Conservation (phyloP, 2,113 vertebrate species). For the Phalacrocorax aristotelis region DNA sequence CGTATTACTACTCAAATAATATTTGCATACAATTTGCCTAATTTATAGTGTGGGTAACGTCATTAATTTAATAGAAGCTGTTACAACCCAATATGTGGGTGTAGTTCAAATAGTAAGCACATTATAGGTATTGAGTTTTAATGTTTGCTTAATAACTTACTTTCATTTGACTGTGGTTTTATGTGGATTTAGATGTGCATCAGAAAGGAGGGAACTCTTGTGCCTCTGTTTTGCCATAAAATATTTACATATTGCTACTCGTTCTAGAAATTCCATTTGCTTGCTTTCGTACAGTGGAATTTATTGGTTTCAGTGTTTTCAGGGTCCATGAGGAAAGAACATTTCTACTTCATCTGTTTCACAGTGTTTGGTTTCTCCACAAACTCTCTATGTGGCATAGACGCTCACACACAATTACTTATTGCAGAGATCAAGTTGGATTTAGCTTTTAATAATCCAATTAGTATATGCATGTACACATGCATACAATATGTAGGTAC, state of each 20-base stretch:
- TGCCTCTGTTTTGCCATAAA: neutral
- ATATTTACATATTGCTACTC: neutral
- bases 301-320: neutral
- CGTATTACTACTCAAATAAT: slow-evolving; percentile 63
- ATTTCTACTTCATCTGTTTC: neutral
- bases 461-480: neutral
- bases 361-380: neutral
- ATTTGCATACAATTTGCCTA: slow-evolving; percentile 77
- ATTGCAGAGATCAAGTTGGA: neutral
- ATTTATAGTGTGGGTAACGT: slow-evolving; percentile 68
- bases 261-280: neutral
- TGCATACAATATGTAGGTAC: neutral
- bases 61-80: slow-evolving; percentile 72
- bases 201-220: neutral
- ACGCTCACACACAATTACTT: neutral
- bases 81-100: slow-evolving; percentile 66
- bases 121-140: slow-evolving; percentile 50
- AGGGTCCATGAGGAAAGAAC: neutral
- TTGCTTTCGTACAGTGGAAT: neutral
- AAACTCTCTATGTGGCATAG: neutral
- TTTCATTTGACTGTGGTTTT: slow-evolving; percentile 43
- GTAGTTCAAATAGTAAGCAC: slow-evolving; percentile 56
- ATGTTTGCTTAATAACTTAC: slow-evolving; percentile 39
- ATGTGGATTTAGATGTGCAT: slow-evolving; percentile 34
- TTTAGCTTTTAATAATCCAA: slow-evolving; percentile 30